These are phyloP conservation scores for Narcine bancroftii DNA, from an alignment of 2,113 vertebrate species.

Conservation along the genomic window DNA sequence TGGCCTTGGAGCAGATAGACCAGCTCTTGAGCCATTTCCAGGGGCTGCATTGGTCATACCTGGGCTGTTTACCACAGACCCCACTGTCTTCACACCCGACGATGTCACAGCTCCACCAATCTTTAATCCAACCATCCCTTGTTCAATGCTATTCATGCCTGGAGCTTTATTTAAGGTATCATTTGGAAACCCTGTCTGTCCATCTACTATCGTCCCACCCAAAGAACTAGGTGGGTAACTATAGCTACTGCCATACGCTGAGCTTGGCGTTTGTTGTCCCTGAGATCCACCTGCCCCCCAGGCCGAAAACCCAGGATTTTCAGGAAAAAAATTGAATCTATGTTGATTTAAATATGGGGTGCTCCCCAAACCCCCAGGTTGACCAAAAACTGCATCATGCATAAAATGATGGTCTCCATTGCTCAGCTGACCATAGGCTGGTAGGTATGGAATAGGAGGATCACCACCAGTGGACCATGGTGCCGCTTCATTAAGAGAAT, in stretches of 20 bases:
- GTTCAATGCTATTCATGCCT: slow-evolving; percentile 88
- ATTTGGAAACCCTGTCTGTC: slow-evolving; percentile 84
- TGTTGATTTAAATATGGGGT: slow-evolving; percentile 75
- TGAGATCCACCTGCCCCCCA: slow-evolving; percentile 88
- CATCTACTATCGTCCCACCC: slow-evolving; percentile 84
- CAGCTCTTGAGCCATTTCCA: slow-evolving; percentile 69
- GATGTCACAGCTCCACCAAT: slow-evolving; percentile 74
- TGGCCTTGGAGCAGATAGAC: slow-evolving; percentile 77
- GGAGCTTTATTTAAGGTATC: slow-evolving; percentile 87
- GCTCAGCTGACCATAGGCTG: slow-evolving; percentile 85
- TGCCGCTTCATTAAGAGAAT: slow-evolving; percentile 80
- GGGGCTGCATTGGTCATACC: slow-evolving; percentile 66
- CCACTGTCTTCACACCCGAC: slow-evolving; percentile 77
- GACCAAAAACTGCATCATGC: slow-evolving; percentile 89
- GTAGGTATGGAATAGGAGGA: slow-evolving; percentile 87
- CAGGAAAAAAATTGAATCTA: slow-evolving; percentile 90
- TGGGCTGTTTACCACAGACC: slow-evolving; percentile 76
- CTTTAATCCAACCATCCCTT: slow-evolving; percentile 90
- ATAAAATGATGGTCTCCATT: slow-evolving; percentile 91
- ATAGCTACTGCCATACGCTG: slow-evolving; percentile 86
- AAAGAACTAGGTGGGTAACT: slow-evolving; percentile 86
- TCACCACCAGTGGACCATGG: slow-evolving; percentile 93
- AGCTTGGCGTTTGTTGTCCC: slow-evolving; percentile 86
- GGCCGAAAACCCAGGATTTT: slow-evolving; percentile 87
- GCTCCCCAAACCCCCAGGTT: slow-evolving; percentile 82